Base-by-base conservation (phyloP, 2,113 vertebrate genomes). In the Pycnonotus jocosus region DNA sequence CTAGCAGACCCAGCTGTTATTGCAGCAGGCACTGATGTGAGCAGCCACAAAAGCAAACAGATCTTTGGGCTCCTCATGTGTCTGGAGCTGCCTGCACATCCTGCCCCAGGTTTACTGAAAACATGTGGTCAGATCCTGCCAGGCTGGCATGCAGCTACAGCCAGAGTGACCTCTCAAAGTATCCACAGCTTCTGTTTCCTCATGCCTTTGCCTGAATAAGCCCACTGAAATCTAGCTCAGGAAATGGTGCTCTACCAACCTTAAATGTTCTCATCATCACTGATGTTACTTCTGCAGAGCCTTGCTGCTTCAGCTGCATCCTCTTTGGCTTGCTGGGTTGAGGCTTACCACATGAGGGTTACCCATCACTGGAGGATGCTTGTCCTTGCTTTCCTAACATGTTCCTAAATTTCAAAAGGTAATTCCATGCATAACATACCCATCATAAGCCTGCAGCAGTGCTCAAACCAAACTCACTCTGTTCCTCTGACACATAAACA, bases 1-100 rank as follows among this genome's bases (percentile, higher is more conserved):
- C 80, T n/a, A 65, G 71, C 78, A 92, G 83, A 65, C 30, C 1
- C 14, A 82, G 64, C 80, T 92, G 60, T 91, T 89, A 65, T 77
- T 93, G 81, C 65, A 91, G 51, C 40, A 90, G 70, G 83, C 84
- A 80, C 62, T 78, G 62, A 92, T 93, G 86, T 77, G 94, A 93
- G 74, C 81, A 94, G 81, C 80, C 94, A 90, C 90, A 86, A 89
- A 91, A 93, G 64, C 82, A 95, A 95, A 86, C 60, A 88, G 69
- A 81, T 61, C 81, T 85, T 74, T 33, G 82, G 56, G 88, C 35
- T 93, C 71, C 74, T 74, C 25, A 1, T 58, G 51, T 87, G 73
- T 77, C 87, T 31, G 2, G 78, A 90, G 83, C 56, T 94, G 87
- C 83, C 73, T 85, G 54, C 62, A 95, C 78, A 91, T 93, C 82